Conservation (phyloP, 2,113 vertebrate species). For the Natator depressus region DNA sequence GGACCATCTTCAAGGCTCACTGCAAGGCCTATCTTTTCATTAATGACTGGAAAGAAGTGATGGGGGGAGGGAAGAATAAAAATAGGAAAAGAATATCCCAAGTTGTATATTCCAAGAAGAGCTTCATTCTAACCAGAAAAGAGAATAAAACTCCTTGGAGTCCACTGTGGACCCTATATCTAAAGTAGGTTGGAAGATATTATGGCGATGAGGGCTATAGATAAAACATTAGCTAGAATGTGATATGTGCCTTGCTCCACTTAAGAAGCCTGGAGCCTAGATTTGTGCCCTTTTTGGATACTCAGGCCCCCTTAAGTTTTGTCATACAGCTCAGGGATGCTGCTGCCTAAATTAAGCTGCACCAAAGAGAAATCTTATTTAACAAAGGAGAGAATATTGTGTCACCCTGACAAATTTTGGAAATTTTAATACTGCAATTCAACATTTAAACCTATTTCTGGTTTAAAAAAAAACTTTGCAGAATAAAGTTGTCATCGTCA, state of each 20-base stretch:
- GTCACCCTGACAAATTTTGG: background rate
- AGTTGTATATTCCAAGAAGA: background rate
- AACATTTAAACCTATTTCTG: background rate
- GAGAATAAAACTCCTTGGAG: background rate
- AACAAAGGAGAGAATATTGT: background rate
- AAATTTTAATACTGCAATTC: background rate
- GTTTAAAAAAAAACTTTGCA: background rate
- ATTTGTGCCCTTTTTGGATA: background rate
- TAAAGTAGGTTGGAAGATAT: background rate
- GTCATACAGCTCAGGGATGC: rapidly evolving
- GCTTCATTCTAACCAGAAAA: background rate
- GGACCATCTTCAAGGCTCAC: background rate
- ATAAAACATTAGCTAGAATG: background rate
- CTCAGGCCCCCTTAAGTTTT: background rate
- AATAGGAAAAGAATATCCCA: background rate
- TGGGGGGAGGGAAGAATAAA: background rate
- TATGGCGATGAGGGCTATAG: background rate
- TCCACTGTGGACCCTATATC: background rate
- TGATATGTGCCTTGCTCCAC: background rate
- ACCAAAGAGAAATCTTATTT: background rate
- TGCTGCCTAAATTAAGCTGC: background rate
- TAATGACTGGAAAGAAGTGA: background rate
- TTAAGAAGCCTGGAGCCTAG: background rate
- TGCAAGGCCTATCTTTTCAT: background rate
- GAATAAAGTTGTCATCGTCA: background rate